phyloP scores from a whole-genome alignment of 2,797 vertebrate species.

The Sebastes hubbsi region DNA sequence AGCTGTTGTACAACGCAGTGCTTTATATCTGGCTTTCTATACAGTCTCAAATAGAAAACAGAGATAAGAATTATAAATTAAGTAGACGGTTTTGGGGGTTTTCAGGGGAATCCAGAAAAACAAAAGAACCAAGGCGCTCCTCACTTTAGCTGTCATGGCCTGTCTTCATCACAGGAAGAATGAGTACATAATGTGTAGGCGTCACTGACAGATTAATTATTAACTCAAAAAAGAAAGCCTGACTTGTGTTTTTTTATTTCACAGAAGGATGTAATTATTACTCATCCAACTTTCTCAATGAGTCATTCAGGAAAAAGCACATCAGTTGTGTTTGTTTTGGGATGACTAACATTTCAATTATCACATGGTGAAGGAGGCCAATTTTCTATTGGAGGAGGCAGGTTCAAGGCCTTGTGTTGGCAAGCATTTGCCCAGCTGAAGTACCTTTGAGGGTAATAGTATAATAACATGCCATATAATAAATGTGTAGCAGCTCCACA shows the following conservation, averaged over 20 bases:
- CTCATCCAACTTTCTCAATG: background rate
- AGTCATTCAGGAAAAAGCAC: slow-evolving; percentile 6
- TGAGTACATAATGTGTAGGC: background rate
- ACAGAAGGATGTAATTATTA: background rate
- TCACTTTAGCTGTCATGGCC: background rate
- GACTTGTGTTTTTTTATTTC: background rate
- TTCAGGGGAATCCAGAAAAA: slow-evolving; percentile 1
- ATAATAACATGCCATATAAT: background rate
- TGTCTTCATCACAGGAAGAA: background rate
- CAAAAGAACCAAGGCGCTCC: background rate
- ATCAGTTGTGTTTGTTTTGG: background rate
- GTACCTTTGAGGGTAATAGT: background rate
- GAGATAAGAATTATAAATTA: background rate
- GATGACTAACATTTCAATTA: background rate
- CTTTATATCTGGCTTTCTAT: background rate
- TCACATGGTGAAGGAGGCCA: background rate
- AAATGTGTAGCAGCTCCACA: background rate
- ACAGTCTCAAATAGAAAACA: background rate
- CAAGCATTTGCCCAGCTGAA: background rate
- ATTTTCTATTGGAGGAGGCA: background rate
- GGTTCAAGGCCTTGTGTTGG: background rate
- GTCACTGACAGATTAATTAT: background rate
- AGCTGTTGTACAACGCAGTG: background rate
- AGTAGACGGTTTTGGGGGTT: background rate
- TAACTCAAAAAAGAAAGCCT: background rate